Conservation (phyloP, 1,140 invertebrate species). For the Acyrthosiphon pisum region DNA sequence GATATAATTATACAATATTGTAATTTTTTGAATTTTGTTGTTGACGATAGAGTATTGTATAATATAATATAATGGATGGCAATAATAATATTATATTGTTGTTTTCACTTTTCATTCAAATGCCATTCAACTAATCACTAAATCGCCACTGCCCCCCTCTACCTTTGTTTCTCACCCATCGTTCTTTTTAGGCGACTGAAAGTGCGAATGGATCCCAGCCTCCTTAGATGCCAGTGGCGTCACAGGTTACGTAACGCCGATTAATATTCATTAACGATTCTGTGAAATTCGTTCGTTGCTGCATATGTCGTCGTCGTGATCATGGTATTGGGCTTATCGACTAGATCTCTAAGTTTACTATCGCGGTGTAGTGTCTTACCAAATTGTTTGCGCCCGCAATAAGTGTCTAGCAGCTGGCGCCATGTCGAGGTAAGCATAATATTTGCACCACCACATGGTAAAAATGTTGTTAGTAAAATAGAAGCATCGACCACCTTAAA, state of each 20-base stretch:
- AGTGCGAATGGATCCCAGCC: background rate
- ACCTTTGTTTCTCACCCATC: background rate
- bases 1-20: no score
- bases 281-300: background rate
- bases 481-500: background rate
- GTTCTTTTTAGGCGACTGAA: background rate
- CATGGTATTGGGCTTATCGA: background rate
- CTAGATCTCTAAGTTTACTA: background rate
- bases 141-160: background rate
- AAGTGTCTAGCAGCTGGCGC: background rate
- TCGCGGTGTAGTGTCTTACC: background rate
- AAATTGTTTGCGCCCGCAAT: background rate
- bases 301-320: background rate
- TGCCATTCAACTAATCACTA: background rate
- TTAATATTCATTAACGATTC: background rate
- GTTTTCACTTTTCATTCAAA: background rate
- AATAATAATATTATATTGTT: background rate
- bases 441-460: background rate
- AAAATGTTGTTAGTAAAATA: background rate
- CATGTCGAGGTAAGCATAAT: conserved; percentile 34
- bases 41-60: background rate
- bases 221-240: background rate
- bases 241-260: background rate
- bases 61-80: no score
- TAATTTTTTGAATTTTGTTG: background rate